phyloP scores from a whole-genome alignment of 2,113 vertebrate species.

The Passer montanus region DNA sequence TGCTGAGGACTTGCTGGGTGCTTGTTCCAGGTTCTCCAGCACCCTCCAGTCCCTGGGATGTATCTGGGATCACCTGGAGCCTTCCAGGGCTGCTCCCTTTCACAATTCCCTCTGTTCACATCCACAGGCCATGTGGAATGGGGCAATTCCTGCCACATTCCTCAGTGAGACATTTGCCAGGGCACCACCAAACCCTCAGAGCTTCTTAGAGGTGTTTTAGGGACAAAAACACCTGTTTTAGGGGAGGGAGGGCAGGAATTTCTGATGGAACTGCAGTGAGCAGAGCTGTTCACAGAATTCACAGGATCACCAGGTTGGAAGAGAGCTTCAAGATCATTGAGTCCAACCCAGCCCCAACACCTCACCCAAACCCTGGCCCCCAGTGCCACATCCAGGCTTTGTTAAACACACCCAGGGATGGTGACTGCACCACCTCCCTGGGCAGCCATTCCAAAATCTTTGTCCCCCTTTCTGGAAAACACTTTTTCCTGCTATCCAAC shows the following conservation, averaged over 20 bases:
- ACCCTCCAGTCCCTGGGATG: background rate
- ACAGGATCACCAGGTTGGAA: no score
- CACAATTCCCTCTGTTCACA: accelerated
- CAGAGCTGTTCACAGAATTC: background rate
- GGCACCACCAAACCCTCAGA: background rate
- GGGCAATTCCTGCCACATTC: background rate
- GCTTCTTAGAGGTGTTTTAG: background rate
- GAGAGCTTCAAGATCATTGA: no score
- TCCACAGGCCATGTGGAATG: background rate
- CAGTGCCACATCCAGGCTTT: no score
- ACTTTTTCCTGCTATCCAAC: no score
- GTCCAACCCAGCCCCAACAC: no score
- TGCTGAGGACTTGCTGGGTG: background rate
- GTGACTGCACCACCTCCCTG: no score
- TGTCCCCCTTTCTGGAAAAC: no score
- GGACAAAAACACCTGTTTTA: background rate
- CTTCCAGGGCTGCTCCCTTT: background rate
- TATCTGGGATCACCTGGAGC: background rate
- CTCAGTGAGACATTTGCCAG: background rate
- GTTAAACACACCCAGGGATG: no score
- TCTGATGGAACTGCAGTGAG: background rate
- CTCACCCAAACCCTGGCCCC: no score
- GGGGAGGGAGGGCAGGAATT: background rate
- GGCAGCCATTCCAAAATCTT: no score
- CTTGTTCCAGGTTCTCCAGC: background rate